Conservation (phyloP, 2,888 invertebrate genomes). For the Oscheius sp. region DNA sequence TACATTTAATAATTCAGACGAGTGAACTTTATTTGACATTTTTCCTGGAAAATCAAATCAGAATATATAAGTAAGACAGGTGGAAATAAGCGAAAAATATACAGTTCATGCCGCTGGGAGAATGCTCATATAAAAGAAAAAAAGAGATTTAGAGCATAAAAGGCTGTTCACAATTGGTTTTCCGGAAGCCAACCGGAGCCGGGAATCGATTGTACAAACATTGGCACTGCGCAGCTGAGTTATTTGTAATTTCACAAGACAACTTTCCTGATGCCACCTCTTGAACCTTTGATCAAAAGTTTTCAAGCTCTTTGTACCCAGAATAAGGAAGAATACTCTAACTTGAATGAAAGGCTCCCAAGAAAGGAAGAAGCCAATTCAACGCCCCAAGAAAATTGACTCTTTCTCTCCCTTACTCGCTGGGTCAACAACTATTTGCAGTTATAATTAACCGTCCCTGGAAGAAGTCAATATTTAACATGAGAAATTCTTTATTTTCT, state of each 20-base stretch:
- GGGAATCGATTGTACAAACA: slow-evolving; percentile 26
- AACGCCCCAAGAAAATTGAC: not conserved
- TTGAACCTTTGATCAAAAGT: not conserved
- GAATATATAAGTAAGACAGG: not conserved
- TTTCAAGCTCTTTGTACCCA: not conserved
- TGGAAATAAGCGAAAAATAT: not conserved
- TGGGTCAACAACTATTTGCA: not conserved
- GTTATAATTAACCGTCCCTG: not conserved
- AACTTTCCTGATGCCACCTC: too few species aligned
- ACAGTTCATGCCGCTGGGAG: too few species aligned
- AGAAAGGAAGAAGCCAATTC: not conserved
- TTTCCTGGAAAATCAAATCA: not conserved
- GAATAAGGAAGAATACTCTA: too few species aligned
- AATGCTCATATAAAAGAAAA: not conserved
- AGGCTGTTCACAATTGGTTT: not conserved
- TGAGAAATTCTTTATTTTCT: not conserved
- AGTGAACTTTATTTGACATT: not conserved
- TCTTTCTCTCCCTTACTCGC: not conserved
- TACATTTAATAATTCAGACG: slow-evolving; percentile 35
- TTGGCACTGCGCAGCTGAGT: slow-evolving; percentile 10
- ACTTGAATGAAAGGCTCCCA: not conserved
- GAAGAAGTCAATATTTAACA: not conserved
- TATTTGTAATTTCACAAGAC: too few species aligned
- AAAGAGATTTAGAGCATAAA: not conserved
- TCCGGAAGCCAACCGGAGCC: slow-evolving; percentile 26